Evolutionary conservation across 2,113 vertebrate genomes (phyloP), one percentile per base, ranked within the genome.

Genomic region (Dromaius novaehollandiae): DNA sequence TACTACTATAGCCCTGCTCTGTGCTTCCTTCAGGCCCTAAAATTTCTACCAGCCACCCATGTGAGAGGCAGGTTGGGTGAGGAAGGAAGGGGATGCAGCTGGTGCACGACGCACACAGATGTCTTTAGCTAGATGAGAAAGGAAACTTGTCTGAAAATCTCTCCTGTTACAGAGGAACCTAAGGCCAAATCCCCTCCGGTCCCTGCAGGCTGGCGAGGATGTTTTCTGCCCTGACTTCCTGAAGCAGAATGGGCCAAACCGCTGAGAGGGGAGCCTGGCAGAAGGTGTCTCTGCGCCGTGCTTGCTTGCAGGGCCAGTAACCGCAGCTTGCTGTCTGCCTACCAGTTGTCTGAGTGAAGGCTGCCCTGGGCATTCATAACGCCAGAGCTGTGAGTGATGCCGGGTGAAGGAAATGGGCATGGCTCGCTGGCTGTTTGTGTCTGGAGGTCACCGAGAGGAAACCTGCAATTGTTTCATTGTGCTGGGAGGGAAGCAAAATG

Each of bases 321-420:
- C 51, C 18, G 6, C 25, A 68, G 36, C 26, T 78, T 73, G n/a
- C 36, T 65, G 38, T 68, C 81, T 58, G 24, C 46, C 18, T 36
- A 25, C 15, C 36, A 61, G 30, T 48, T 65, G 30, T 74, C 65
- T 64, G 11, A 0, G 1, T 48, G 66, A 75, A 48, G 36, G 28
- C 56, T 77, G 24, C 14, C 30, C 16, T 58, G 60, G 40, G 28
- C 58, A 24, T 78, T 73, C 34, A 25, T 18, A 28, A 5, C 18
- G 25, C 32, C 1, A 3, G 60, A 48, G 30, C 32, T 40, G n/a
- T 2, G 20, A 77, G 42, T 0, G 2, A 70, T 65, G 24, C 48
- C 28, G 42, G 7, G 25, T 30, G 55, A 60, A 76, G n/a, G 69
- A 58, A 92, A 25, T 48, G 65, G 38, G 10, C 26, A 5, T 69